phyloP scores from a whole-genome alignment of 2,113 vertebrate genomes.

The Corvus cornix region DNA sequence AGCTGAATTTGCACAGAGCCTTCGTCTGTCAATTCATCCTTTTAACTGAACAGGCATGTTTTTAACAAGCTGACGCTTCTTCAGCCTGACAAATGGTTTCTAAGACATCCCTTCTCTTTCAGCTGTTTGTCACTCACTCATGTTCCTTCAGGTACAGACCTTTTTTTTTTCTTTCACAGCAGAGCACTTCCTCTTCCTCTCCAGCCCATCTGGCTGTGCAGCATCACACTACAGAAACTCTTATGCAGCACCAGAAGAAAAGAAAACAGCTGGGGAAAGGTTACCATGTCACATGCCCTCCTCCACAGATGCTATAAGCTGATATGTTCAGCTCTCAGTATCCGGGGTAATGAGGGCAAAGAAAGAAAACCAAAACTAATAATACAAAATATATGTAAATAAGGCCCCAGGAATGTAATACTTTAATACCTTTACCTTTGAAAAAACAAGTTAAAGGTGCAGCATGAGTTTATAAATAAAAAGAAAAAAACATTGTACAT shows the following conservation, averaged over 20 bases:
- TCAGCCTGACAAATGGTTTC: constrained; percentile 24
- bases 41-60: constrained; percentile 21
- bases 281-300: neutral
- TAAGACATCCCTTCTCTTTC: constrained; percentile 20
- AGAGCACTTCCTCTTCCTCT: neutral
- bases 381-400: neutral
- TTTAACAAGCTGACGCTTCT: constrained; percentile 1
- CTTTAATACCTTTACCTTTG: neutral
- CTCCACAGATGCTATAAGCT: neutral
- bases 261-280: constrained; percentile 48
- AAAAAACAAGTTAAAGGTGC: neutral
- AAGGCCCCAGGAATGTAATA: neutral
- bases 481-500: neutral
- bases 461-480: neutral
- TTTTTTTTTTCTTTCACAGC: neutral
- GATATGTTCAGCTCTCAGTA: neutral
- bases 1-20: neutral
- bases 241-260: constrained; percentile 15
- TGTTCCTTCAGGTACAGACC: neutral
- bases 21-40: constrained; percentile 25
- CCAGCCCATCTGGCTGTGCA: constrained; percentile 4
- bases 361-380: constrained; percentile 29
- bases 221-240: constrained; percentile 16
- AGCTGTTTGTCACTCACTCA: constrained; percentile 14
- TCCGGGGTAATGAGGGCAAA: neutral